Conservation (phyloP, 2,888 invertebrate genomes). For the Graphium colonna region DNA sequence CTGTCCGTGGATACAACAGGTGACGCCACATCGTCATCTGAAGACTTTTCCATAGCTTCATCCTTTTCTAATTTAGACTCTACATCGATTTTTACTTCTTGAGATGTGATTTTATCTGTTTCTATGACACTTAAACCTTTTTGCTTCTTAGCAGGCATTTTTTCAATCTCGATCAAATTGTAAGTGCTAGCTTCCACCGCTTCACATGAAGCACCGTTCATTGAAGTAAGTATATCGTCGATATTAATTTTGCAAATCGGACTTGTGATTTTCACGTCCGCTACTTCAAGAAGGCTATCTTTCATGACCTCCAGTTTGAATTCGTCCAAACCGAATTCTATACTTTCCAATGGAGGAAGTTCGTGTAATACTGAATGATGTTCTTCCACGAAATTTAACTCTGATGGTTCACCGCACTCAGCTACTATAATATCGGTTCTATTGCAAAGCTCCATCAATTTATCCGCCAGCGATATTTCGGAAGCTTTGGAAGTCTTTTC, state of each 20-base stretch:
- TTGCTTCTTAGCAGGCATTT: slow-evolving; percentile 58
- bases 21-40: slow-evolving; percentile 78
- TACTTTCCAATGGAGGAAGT: slow-evolving; percentile 59
- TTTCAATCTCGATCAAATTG: slow-evolving; percentile 67
- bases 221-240: slow-evolving; percentile 66
- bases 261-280: slow-evolving; percentile 54
- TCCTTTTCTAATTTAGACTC: slow-evolving; percentile 51
- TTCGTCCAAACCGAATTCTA: slow-evolving; percentile 68
- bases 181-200: slow-evolving; percentile 61
- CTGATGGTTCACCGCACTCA: slow-evolving; percentile 66
- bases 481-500: slow-evolving; percentile 36
- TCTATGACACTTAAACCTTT: slow-evolving; percentile 66
- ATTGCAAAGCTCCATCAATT: slow-evolving; percentile 65
- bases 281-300: slow-evolving; percentile 63
- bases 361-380: slow-evolving; percentile 62
- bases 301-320: slow-evolving; percentile 70
- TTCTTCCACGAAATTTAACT: slow-evolving; percentile 69
- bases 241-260: slow-evolving; percentile 73
- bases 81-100: slow-evolving; percentile 62
- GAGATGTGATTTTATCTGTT: slow-evolving; percentile 62
- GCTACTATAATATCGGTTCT: slow-evolving; percentile 73
- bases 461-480: slow-evolving; percentile 59
- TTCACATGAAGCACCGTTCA: slow-evolving; percentile 58
- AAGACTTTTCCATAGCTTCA: slow-evolving; percentile 74
- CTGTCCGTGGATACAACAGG: slow-evolving; percentile 78